phyloP scores from a whole-genome alignment of 1,140 invertebrate genomes.

The Drosophila burlai region DNA sequence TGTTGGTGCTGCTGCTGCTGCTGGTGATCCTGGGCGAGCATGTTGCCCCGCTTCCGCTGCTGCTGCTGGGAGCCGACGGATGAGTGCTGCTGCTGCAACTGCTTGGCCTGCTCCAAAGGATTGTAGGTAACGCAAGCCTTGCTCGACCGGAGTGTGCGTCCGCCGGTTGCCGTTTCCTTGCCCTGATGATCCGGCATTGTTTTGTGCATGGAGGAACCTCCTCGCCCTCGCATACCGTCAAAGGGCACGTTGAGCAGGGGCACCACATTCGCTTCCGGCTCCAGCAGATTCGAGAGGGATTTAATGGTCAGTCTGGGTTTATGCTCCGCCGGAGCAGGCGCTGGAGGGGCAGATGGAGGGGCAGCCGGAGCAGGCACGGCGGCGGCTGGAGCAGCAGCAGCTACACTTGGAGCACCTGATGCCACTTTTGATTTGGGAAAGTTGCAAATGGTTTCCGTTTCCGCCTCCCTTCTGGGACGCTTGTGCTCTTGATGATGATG shows the following conservation, averaged over 20 bases:
- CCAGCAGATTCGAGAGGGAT: conserved; percentile 87
- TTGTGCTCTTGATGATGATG: conserved; percentile 68
- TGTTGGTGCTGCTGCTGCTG: conserved; percentile 58
- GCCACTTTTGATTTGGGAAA: conserved; percentile 35
- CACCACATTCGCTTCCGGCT: conserved; percentile 84
- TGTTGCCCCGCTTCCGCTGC: conserved; percentile 57
- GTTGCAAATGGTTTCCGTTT: conserved; percentile 24
- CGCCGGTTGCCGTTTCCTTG: conserved; percentile 53
- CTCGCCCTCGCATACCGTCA: conserved; percentile 53
- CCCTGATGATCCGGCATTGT: conserved; percentile 29
- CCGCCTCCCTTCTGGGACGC: conserved; percentile 58
- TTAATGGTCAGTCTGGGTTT: conserved; percentile 87
- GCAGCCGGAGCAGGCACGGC: conserved; percentile 12
- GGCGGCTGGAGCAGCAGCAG: conserved; percentile 12
- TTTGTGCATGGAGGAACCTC: conserved; percentile 40
- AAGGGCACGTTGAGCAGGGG: conserved; percentile 72
- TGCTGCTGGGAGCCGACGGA: conserved; percentile 45
- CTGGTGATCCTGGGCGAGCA: conserved; percentile 52
- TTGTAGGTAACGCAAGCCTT: conserved; percentile 69
- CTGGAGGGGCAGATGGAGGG: conserved; percentile 7
- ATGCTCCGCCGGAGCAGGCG: conserved; percentile 73
- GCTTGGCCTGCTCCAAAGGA: conserved; percentile 66
- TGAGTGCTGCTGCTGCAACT: conserved; percentile 45
- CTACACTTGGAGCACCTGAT: conserved; percentile 9
- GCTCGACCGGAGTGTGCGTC: conserved; percentile 70